A percentile compares a stretch with the other conserved stretches of the same genome.
Evolutionary conservation across 2,113 vertebrate species (phyloP).

Genomic region (Coturnix japonica): DNA sequence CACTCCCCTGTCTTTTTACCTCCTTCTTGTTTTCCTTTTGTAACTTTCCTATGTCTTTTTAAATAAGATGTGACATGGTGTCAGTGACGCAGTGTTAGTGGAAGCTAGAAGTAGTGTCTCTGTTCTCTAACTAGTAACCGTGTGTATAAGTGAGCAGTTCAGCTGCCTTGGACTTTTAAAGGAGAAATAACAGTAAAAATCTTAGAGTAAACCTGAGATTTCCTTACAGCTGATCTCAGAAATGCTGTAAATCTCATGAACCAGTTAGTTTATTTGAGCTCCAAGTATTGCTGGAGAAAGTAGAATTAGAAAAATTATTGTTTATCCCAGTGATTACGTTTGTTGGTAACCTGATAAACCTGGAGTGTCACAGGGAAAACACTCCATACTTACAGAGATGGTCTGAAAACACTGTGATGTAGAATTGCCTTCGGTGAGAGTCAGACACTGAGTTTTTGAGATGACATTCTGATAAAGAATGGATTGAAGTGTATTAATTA

Average conservation of each 20-base stretch:
- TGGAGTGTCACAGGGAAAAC: not conserved
- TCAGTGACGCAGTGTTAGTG: not conserved
- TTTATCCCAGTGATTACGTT: not conserved
- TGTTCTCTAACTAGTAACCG: not conserved
- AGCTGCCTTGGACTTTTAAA: not conserved
- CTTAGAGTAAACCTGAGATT: not conserved
- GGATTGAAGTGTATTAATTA: not conserved
- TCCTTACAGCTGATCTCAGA: not conserved
- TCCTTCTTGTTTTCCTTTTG: not conserved
- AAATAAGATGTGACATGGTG: not conserved
- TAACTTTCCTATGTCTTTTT: not conserved
- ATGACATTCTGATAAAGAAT: not conserved
- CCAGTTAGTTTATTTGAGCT: not conserved
- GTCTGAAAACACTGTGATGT: not conserved
- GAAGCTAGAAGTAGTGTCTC: not conserved
- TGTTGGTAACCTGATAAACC: not conserved
- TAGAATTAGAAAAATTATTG: not conserved
- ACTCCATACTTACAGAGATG: not conserved
- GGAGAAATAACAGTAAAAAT: slow-evolving; percentile 1
- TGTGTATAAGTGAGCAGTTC: not conserved
- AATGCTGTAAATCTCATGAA: not conserved
- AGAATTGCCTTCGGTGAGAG: not conserved
- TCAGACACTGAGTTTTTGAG: not conserved
- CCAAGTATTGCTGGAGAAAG: not conserved
- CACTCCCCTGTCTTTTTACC: not conserved